Conservation (phyloP, 2,113 vertebrate species). For the Pseudorectes ferrugineus region DNA sequence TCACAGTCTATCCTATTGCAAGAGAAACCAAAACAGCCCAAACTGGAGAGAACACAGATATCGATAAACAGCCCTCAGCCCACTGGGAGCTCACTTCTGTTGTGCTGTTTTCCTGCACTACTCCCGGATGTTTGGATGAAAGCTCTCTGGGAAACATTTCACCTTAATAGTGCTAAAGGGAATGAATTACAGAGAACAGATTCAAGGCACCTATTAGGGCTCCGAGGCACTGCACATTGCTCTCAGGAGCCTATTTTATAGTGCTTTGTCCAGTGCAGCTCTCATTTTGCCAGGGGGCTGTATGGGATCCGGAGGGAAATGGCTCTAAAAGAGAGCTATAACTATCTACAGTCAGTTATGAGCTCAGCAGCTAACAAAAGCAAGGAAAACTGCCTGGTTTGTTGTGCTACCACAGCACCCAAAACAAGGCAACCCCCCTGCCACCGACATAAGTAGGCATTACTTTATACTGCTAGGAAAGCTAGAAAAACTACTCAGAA, state of each 20-base stretch:
- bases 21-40: neutral
- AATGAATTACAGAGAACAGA: neutral
- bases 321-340: neutral
- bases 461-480: neutral
- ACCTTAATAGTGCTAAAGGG: neutral
- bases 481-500: neutral
- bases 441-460: neutral
- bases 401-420: neutral
- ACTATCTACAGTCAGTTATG: neutral
- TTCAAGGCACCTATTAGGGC: neutral
- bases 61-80: neutral
- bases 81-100: accelerated
- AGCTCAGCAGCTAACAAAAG: neutral
- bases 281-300: neutral
- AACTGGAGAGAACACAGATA: neutral
- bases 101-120: neutral
- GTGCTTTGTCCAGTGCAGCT: neutral
- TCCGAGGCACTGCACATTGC: neutral
- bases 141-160: neutral
- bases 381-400: neutral
- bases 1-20: neutral
- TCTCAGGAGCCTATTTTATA: neutral
- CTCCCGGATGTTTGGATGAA: neutral
- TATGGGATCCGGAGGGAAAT: neutral
- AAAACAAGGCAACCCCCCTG: neutral